Conservation (phyloP, 2,797 vertebrate species). For the Chrosomus eos region DNA sequence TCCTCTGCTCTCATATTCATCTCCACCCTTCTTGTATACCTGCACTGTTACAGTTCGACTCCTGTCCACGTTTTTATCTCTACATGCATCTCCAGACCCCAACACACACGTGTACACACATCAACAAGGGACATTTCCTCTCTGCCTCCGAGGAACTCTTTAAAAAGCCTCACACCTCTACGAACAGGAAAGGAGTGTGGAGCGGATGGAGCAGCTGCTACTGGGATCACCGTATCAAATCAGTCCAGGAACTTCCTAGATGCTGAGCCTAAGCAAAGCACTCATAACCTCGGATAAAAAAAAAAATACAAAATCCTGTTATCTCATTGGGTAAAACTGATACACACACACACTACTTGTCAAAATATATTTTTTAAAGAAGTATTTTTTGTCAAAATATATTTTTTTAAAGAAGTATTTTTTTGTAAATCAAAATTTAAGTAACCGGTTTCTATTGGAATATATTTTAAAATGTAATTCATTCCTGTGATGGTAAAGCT, state of each 20-base stretch:
- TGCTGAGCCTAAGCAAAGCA: not conserved
- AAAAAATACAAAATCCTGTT: not conserved
- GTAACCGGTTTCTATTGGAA: not conserved
- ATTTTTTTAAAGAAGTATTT: not conserved
- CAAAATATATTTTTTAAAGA: too few relatives aligned
- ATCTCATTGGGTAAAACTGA: not conserved
- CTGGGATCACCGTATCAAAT: not conserved
- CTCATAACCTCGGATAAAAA: not conserved
- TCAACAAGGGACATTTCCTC: constrained; percentile 23
- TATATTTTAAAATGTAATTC: not conserved
- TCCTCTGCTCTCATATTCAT: constrained; percentile 19
- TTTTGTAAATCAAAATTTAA: not conserved
- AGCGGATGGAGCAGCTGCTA: constrained; percentile 28
- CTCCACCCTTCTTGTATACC: constrained; percentile 5
- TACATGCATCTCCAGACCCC: not conserved
- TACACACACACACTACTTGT: not conserved
- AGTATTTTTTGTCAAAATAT: too few relatives aligned
- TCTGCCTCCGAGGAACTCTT: constrained; percentile 30
- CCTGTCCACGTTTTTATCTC: constrained; percentile 6
- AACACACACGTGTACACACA: not conserved
- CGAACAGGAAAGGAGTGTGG: constrained; percentile 10
- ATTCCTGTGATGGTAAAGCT: too few relatives aligned
- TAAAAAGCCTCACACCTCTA: constrained; percentile 32
- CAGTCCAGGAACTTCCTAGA: not conserved
- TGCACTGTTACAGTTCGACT: not conserved